Conservation (phyloP, 2,113 vertebrate genomes). For the Tetrao urogallus region DNA sequence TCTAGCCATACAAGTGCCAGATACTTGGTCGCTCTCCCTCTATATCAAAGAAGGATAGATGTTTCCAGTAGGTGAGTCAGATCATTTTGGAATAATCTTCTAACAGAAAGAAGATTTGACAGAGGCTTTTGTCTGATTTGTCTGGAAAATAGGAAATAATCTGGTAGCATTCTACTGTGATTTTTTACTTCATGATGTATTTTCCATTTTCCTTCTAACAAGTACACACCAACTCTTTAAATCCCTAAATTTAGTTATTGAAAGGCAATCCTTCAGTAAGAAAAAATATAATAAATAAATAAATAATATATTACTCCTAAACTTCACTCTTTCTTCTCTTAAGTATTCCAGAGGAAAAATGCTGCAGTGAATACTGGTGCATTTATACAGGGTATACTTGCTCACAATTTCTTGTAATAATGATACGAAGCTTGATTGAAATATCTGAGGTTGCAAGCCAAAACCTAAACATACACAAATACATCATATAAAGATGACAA, state of each 20-base stretch:
- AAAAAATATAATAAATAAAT: neutral
- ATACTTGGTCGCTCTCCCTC: neutral
- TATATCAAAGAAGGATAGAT: neutral
- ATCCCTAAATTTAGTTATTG: neutral
- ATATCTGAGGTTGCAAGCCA: neutral
- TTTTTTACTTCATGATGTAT: neutral
- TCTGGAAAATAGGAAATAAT: conserved; percentile 17
- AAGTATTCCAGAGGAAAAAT: neutral
- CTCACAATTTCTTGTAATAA: neutral
- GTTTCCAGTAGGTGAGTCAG: neutral
- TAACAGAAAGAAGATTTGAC: neutral
- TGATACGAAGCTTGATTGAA: neutral
- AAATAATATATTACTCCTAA: neutral
- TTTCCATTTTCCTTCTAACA: neutral
- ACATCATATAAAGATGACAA: neutral
- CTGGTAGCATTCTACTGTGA: conserved; percentile 19
- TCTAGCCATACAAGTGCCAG: neutral
- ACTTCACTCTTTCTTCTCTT: neutral
- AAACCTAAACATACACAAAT: neutral
- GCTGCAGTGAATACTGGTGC: neutral
- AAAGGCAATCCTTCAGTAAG: neutral
- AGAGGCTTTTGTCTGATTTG: neutral
- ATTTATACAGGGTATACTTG: neutral
- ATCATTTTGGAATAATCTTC: neutral
- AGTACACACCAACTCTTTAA: neutral